Evolutionary conservation across 2,888 invertebrate genomes (phyloP).

Genomic region (Hybos culiciformis): DNA sequence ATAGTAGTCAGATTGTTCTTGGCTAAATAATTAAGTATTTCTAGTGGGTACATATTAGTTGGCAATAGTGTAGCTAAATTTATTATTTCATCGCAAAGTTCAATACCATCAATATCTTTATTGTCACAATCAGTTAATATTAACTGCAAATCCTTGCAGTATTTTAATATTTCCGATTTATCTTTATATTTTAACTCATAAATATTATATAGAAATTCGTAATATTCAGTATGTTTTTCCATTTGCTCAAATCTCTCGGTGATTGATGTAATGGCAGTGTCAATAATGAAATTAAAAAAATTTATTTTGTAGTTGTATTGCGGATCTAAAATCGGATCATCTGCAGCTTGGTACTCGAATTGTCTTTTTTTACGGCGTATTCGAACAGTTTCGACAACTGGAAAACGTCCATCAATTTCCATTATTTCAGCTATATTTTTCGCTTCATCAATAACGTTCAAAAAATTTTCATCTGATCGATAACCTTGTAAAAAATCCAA

Average conservation of each 20-base stretch:
- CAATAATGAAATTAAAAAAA: background rate
- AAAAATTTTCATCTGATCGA: background rate
- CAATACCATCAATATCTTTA: slow-evolving; percentile 1
- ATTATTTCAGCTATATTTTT: background rate
- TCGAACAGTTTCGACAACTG: background rate
- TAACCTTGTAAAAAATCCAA: background rate
- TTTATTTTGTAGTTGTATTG: background rate
- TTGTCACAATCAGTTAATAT: background rate
- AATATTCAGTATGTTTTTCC: background rate
- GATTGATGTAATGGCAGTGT: background rate
- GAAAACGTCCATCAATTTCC: background rate
- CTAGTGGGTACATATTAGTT: background rate
- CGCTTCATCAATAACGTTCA: background rate
- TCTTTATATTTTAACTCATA: background rate
- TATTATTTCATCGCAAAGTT: background rate
- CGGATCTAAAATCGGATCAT: background rate
- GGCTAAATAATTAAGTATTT: background rate
- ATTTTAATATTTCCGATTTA: background rate
- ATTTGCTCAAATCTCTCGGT: background rate
- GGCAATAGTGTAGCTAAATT: background rate
- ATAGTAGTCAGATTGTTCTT: background rate
- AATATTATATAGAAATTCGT: background rate
- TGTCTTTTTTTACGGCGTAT: background rate
- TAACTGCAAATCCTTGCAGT: background rate
- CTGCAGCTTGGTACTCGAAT: background rate